Conservation (phyloP, 2,888 invertebrate genomes). For the Gisinianus flammeolus region DNA sequence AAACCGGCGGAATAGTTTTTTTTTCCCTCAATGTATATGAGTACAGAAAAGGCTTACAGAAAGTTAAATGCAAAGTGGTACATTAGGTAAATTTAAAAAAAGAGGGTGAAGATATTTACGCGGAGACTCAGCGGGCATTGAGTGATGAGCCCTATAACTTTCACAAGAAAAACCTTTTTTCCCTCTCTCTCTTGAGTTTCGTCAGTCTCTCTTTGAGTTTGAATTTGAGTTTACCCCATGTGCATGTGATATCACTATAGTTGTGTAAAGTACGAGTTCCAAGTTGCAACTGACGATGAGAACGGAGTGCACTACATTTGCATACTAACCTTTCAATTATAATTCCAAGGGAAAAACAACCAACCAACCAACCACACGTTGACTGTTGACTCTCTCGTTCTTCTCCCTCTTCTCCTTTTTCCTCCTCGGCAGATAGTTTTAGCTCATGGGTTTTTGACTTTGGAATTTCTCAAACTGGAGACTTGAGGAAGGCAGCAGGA, state of each 20-base stretch:
- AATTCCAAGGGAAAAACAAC: no score
- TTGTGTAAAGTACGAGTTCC: neutral
- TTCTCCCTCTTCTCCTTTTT: no score
- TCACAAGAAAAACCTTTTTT: neutral
- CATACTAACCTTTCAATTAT: constrained; percentile 12
- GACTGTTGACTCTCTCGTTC: no score
- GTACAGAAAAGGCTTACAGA: no score
- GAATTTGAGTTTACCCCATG: neutral
- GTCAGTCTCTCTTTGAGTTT: neutral
- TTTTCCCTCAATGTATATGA: no score
- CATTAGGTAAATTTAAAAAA: constrained; percentile 30
- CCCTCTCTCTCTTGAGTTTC: neutral
- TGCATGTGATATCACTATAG: neutral
- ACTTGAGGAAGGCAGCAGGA: neutral
- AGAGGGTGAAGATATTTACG: constrained; percentile 15
- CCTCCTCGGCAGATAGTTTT: no score
- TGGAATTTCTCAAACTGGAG: no score
- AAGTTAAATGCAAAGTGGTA: constrained; percentile 20
- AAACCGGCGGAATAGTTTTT: no score
- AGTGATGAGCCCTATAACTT: constrained; percentile 20
- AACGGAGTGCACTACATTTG: neutral
- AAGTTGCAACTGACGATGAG: neutral
- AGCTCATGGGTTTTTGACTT: no score
- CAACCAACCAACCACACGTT: no score
- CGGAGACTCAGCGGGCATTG: constrained; percentile 15